Evolutionary conservation across 92 coral and sea anemone genomes (phyloP), one percentile per base, ranked within the genome.

Genomic region (Chrysogorgia sp.): DNA sequence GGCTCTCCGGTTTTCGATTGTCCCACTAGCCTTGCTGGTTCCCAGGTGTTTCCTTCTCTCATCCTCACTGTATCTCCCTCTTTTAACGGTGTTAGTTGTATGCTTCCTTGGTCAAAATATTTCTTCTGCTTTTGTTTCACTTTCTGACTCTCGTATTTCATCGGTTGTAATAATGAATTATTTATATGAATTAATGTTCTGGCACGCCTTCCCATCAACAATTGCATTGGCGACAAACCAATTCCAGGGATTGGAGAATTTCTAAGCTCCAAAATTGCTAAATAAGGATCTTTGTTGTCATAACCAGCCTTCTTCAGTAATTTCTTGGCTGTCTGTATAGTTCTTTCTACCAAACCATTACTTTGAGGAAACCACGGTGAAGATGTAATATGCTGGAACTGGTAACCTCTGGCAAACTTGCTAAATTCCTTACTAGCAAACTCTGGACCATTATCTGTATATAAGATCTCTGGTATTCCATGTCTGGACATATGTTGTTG

Each of bases 351-450:
- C 34, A 77, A 23, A 34, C 82, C 86, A 72, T 81, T 81, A 33
- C 86, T 81, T 63, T 81, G 86, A 10, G 86, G 86, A 48, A 56
- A 81, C 57, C 40, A 14, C n/a, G 74, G 81, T 71, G 74, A 81
- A 57, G 81, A 71, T 14, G 86, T 81, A 28, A 35, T 59, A 61
- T 81, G 85, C 55, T 74, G 72, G 40, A 71, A 81, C 58, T n/a
- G n/a, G n/a, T n/a, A n/a, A 53, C 26, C 34, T 15, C 64, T 81
- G 41, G 41, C 84, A 79, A 67, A 67, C 14, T 48, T 34, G 22
- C 47, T 28, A 53, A 79, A 79, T 48, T 58, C 71, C 64, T 77
- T 32, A 29, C 82, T 62, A 43, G 60, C 74, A 77, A 77, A 77
- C 82, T 77, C 74, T 25, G 82, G 71, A 40, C 86, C 81, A 72